A percentile compares a stretch with the other conserved stretches of the same genome.
phyloP scores from a whole-genome alignment of 2,888 invertebrate genomes.

The Drosophila demipolita region DNA sequence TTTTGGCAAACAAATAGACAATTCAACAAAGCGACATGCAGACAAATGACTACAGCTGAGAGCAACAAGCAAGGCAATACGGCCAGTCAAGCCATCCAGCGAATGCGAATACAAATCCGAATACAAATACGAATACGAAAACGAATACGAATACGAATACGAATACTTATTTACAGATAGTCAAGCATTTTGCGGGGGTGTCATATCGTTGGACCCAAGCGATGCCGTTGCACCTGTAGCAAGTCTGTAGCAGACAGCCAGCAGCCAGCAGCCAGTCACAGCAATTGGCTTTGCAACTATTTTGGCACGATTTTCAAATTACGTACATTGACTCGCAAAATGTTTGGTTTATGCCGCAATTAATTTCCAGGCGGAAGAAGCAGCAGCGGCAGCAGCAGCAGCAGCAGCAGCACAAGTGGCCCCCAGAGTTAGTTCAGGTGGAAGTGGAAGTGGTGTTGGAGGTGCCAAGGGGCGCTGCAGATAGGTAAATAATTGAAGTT shows the following conservation, averaged over 20 bases:
- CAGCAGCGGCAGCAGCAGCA: constrained; percentile 24
- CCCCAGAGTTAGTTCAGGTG: constrained; percentile 38
- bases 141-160: constrained; percentile 26
- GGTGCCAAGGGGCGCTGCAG: constrained; percentile 14
- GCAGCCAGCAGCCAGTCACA: constrained; percentile 36
- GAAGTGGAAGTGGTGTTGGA: constrained; percentile 27
- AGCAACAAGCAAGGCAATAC: constrained; percentile 31
- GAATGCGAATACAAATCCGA: constrained; percentile 16
- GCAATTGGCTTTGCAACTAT: constrained; percentile 72
- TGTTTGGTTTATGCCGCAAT: constrained; percentile 80
- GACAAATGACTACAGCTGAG: constrained; percentile 72
- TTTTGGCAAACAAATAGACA: constrained; percentile 81
- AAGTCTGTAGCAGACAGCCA: constrained; percentile 10
- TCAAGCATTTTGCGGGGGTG: constrained; percentile 65
- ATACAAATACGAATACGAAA: constrained; percentile 12
- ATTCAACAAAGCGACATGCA: constrained; percentile 79
- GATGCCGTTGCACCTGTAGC: constrained; percentile 53
- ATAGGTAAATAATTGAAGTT: constrained; percentile 56
- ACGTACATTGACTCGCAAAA: constrained; percentile 80
- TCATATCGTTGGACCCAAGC: constrained; percentile 58
- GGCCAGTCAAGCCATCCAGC: constrained; percentile 3
- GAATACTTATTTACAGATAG: constrained; percentile 50
- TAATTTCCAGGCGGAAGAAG: constrained; percentile 79
- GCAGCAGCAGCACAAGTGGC: constrained; percentile 31
- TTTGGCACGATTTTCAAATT: constrained; percentile 80